Percentiles rank a stretch among this genome's conserved stretches.
These are phyloP conservation scores for Grallaria varia DNA, from an alignment of 2,113 vertebrate species.

Conservation along the genomic window DNA sequence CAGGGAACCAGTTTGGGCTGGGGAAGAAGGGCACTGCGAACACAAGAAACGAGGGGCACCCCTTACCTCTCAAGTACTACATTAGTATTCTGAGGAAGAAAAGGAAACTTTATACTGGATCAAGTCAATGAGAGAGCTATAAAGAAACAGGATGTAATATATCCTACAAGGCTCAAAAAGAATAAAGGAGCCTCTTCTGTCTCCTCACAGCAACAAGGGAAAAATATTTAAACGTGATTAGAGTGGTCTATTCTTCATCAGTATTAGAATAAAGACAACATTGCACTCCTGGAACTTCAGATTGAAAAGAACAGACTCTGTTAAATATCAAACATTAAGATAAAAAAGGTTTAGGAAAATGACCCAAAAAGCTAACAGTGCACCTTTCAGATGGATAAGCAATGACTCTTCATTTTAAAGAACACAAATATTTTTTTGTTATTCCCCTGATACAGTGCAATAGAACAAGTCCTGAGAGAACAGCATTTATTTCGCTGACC, in stretches of 20 bases:
- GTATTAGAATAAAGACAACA: neutral
- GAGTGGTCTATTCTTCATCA: neutral
- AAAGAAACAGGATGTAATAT: neutral
- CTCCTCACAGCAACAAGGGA: neutral
- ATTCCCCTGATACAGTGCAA: slow-evolving; percentile 8
- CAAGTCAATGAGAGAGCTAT: neutral
- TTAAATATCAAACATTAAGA: neutral
- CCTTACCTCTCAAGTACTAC: neutral
- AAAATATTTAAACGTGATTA: neutral
- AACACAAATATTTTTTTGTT: slow-evolving; percentile 40
- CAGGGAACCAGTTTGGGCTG: neutral
- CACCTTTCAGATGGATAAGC: neutral
- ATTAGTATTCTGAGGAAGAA: neutral
- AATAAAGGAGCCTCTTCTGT: neutral
- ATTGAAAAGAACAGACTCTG: neutral
- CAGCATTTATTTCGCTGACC: slow-evolving; percentile 53
- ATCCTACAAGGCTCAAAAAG: neutral
- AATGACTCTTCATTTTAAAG: neutral
- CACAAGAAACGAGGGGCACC: accelerated
- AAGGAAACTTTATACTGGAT: neutral
- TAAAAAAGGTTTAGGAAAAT: neutral
- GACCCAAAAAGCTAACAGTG: neutral
- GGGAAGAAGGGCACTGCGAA: neutral
- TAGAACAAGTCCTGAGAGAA: slow-evolving; percentile 12
- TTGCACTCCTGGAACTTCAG: neutral